Base-by-base conservation (phyloP, 2,888 invertebrate species). In the Enchytraeus crypticus region DNA sequence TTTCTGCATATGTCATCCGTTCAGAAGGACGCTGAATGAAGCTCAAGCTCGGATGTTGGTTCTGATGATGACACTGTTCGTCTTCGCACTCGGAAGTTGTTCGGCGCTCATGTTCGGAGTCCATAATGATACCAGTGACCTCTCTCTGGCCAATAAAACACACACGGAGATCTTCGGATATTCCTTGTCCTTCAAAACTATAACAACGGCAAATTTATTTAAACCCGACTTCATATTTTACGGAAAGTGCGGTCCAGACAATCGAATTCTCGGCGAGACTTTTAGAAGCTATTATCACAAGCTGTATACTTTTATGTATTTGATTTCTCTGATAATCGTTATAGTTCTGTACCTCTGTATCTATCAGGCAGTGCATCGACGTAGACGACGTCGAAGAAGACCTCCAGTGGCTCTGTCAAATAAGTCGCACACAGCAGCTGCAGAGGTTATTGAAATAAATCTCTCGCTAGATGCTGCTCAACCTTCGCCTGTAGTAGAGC, bases 321-420 rank as follows among this genome's bases (percentile, higher is more conserved):
- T 76, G 23, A 33, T 76, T 32, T 74, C 74, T 21, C 63, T 77
- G n/a, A 61, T 77, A n/a, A 69, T 73, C 5, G 76, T 78, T 14
- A 67, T 74, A 32, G 67, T 73, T 3, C 69, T 78, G 27, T 78
- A 78, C 64, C 67, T 70, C 38, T 65, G 75, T 56, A 77, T 78
- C 45, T 77, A 76, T 63, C 65, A 71, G 21, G 75, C 72, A 45
- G 72, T 74, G 34, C 29, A 33, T 5, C 21, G 27, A 26, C 30
- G 58, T 18, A 29, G 58, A 32, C 34, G n/a, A 4, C 45, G 51
- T 26, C 53, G 66, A n/a, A n/a, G n/a, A n/a, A n/a, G n/a, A n/a
- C n/a, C n/a, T n/a, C n/a, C n/a, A n/a, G n/a, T n/a, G n/a, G n/a
- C n/a, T n/a, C n/a, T n/a, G n/a, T n/a, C n/a, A n/a, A n/a, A n/a